Base-by-base conservation (phyloP, 2,888 invertebrate genomes). In the Caradrina clavipalpis region DNA sequence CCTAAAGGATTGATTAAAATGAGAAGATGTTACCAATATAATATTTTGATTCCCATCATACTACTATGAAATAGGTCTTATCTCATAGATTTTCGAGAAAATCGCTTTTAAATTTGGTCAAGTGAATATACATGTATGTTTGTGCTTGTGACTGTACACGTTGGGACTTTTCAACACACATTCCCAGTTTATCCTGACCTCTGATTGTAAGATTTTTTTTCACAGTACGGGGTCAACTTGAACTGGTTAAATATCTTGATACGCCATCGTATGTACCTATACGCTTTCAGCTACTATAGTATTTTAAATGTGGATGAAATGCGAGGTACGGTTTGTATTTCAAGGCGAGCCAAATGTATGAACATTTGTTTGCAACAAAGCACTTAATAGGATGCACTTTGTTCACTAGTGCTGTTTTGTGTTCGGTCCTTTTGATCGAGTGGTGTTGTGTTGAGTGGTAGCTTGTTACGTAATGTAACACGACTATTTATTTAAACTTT, bases 281-380 rank as follows among this genome's bases (percentile, higher is more conserved):
- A 45, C 17, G 17, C 45, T 45, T 13, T 13, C 11, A 89, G 83
- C 79, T 45, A 45, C 45, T 67, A 51, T 80, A 84, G 82, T 86
- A 88, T 87, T 88, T 86, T 85, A 86, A 82, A 77, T 74, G 78
- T 77, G 64, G 67, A 80, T 80, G 81, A 78, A 82, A 81, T 73
- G 70, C 65, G 78, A 80, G 88, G 87, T 87, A 88, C 86, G 75
- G 60, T 80, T 76, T 76, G 69, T 84, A 89, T 90, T 88, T 61
- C 68, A 72, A 65, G 73, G 67, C 51, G 51, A 57, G 85, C 89
- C 84, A 84, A 64, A 82, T 69, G 75, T 77, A 65, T 53, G 67
- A 35, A 76, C 73, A 85, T 86, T 84, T 86, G 75, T 86, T 79
- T 63, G 68, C 56, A 64, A 80, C 74, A 80, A 83, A 69, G 60